Base-by-base conservation (phyloP, 2,797 vertebrate genomes). In the Phrynocephalus forsythii region DNA sequence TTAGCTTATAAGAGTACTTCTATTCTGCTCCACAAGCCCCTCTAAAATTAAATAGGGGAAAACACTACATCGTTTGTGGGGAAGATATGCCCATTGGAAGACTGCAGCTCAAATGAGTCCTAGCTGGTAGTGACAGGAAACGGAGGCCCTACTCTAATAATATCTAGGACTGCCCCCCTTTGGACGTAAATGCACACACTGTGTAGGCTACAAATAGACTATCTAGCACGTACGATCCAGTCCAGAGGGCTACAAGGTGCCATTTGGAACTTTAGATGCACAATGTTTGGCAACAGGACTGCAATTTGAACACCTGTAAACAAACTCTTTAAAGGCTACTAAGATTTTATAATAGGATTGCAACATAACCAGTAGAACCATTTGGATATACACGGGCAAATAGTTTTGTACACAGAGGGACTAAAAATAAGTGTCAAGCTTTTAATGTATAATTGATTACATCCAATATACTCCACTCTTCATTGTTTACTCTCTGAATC, bases 401-500 rank as follows among this genome's bases (percentile, higher is more conserved):
- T n/a, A 11, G 33, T 71, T 78, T 5, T 83, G 73, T 63, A 63
- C 7, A 15, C 20, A 80, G 80, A 85, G 80, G 67, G 26, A 73
- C 28, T 16, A 82, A 86, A 81, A 84, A 56, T 18, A 5, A 52
- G 30, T 38, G 28, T 33, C 50, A 79, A 11, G 28, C 3, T 76
- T 68, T 79, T 20, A 48, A 77, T 22, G 7, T 68, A 60, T 79
- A 67, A 75, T 4, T 20, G 30, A 84, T 52, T 83, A 63, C 60
- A 63, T 44, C 10, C 44, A 71, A 66, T 33, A n/a, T 28, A 48
- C 52, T 83, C 48, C 50, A 69, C 9, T 52, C 26, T 83, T 79
- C 13, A 22, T 56, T 73, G 73, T 86, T 83, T 83, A 86, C 30
- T 8, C 79, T 72, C 30, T 16, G 20, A 86, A 79, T 52, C 30